A percentile compares a stretch with the other conserved stretches of the same genome.
Conservation (phyloP, 2,888 invertebrate species). For the Apeira syringaria region DNA sequence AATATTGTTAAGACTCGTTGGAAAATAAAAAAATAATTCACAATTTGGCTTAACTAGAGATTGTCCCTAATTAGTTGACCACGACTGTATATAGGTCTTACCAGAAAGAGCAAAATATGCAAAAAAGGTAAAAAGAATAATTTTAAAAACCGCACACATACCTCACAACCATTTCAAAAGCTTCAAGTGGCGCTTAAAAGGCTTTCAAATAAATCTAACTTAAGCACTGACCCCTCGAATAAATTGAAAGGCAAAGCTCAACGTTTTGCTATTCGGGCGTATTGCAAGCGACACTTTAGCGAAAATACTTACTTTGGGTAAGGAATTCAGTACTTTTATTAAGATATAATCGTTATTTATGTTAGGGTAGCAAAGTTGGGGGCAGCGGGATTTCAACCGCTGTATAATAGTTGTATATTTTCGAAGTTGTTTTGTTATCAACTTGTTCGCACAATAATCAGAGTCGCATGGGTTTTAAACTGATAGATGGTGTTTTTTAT, state of each 20-base stretch:
- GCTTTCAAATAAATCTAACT: slow-evolving; percentile 42
- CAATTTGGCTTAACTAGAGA: too few species aligned
- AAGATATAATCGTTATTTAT: slow-evolving; percentile 24
- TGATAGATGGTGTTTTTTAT: neutral
- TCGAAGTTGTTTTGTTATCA: slow-evolving; percentile 17
- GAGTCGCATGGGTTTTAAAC: neutral
- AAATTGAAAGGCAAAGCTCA: slow-evolving; percentile 36
- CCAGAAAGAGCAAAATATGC: too few species aligned
- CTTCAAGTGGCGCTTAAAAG: slow-evolving; percentile 24
- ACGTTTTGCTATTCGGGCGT: slow-evolving; percentile 23
- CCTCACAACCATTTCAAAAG: slow-evolving; percentile 14
- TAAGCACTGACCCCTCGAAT: slow-evolving; percentile 45
- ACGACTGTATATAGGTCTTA: too few species aligned
- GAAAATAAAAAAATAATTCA: too few species aligned
- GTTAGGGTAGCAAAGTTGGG: slow-evolving; percentile 16
- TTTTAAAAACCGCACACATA: slow-evolving; percentile 12
- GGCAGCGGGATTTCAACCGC: slow-evolving; percentile 9
- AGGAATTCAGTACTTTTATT: slow-evolving; percentile 22
- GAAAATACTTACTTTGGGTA: slow-evolving; percentile 19
- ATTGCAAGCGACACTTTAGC: slow-evolving; percentile 26
- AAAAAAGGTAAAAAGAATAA: slow-evolving; percentile 13
- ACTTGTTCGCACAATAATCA: slow-evolving; percentile 11
- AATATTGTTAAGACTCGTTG: too few species aligned
- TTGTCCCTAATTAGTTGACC: too few species aligned
- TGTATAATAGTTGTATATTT: too few species aligned